phyloP scores from a whole-genome alignment of 1,140 invertebrate genomes.

The Chlorops oryzae region DNA sequence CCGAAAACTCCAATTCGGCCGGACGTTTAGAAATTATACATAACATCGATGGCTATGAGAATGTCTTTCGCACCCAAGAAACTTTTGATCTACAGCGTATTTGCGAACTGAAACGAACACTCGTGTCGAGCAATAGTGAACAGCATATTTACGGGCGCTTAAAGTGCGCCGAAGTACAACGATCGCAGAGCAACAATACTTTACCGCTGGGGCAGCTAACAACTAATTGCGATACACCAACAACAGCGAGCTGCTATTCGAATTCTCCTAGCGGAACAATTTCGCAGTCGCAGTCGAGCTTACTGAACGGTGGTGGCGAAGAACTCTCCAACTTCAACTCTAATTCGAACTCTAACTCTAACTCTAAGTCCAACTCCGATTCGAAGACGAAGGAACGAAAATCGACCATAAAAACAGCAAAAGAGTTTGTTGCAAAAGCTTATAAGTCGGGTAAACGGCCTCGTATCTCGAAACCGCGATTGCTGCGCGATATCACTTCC shows the following conservation, averaged over 20 bases:
- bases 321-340: too few species aligned
- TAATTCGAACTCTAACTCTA: too few species aligned
- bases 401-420: neutral
- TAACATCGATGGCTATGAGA: slow-evolving; percentile 30
- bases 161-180: slow-evolving; percentile 16
- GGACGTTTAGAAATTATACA: slow-evolving; percentile 35
- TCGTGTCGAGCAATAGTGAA: slow-evolving; percentile 31
- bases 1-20: slow-evolving; percentile 1
- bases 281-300: neutral
- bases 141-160: slow-evolving; percentile 40
- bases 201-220: too few species aligned
- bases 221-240: neutral
- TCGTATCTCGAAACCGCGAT: slow-evolving; percentile 2
- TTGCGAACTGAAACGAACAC: slow-evolving; percentile 33
- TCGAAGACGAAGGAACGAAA: neutral
- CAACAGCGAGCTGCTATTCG: too few species aligned
- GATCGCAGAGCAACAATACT: too few species aligned
- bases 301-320: too few species aligned
- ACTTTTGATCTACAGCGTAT: slow-evolving; percentile 40
- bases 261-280: too few species aligned
- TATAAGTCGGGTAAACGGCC: too few species aligned
- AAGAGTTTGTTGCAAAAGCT: too few species aligned
- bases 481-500: neutral
- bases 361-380: too few species aligned
- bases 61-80: slow-evolving; percentile 37